Evolutionary conservation across 92 coral and sea anemone species (phyloP), one percentile per base, ranked within the genome.

Genomic region (Palythoa grandis): DNA sequence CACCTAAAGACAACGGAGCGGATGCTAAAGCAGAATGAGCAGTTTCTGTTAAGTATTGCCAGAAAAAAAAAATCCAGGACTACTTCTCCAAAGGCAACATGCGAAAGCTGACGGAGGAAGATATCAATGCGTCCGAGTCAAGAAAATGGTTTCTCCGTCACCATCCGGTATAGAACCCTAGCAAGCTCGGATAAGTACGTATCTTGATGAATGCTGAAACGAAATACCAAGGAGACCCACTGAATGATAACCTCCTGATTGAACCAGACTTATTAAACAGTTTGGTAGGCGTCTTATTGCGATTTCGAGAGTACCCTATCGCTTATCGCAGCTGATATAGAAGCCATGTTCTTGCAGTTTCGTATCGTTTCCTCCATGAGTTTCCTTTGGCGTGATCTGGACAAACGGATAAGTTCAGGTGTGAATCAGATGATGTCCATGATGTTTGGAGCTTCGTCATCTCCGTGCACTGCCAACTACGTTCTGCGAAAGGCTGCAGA

Each of bases 201-300:
- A 86, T 90, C 50, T 79, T 90, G 24, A 90, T 86, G 92, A 87
- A 89, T 68, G 89, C 88, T 25, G 82, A 88, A 19, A 85, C 88
- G 53, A 86, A 74, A 52, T 24, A 23, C 61, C 83, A 82, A 10
- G 90, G 92, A 52, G 73, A 75, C 13, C 86, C 87, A 10, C n/a
- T n/a, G n/a, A n/a, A n/a, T n/a, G n/a, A n/a, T n/a, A n/a, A n/a
- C n/a, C n/a, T n/a, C n/a, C n/a, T n/a, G 70, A 11, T n/a, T n/a
- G n/a, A n/a, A n/a, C n/a, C n/a, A n/a, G n/a, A n/a, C n/a, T n/a
- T n/a, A n/a, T n/a, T n/a, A n/a, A n/a, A n/a, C n/a, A n/a, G n/a
- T n/a, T n/a, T n/a, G n/a, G n/a, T n/a, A n/a, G n/a, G n/a, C n/a
- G n/a, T n/a, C n/a, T n/a, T n/a, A n/a, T n/a, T n/a, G n/a, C n/a